Evolutionary conservation across 1,140 invertebrate species (phyloP).

Genomic region (Papilio aristodemus): DNA sequence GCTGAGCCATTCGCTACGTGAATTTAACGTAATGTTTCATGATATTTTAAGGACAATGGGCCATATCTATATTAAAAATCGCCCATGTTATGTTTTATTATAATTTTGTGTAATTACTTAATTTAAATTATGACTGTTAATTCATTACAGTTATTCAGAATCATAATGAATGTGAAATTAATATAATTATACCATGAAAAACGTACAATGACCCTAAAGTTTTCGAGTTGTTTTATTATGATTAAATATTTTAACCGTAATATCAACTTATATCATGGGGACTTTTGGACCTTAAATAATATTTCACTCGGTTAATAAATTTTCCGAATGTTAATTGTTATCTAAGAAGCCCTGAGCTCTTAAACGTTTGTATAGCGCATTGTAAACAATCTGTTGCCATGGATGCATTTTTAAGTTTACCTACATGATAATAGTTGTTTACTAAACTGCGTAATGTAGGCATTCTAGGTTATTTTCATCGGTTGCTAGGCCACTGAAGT

Average conservation of each 20-base stretch:
- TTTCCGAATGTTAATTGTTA: not conserved
- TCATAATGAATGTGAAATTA: not conserved
- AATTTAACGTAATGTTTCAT: too few species aligned
- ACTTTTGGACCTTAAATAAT: too few species aligned
- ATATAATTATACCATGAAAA: not conserved
- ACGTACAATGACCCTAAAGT: not conserved
- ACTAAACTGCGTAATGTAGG: not conserved
- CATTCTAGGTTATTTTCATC: slow-evolving; percentile 13
- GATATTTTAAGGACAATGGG: too few species aligned
- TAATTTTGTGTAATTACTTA: not conserved
- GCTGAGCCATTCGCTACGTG: too few species aligned
- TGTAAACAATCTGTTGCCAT: slow-evolving; percentile 7
- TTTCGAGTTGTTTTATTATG: not conserved
- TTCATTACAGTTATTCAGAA: not conserved
- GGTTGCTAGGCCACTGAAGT: not conserved
- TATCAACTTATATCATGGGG: not conserved
- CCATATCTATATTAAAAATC: too few species aligned
- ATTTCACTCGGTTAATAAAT: not conserved
- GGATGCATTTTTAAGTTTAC: not conserved
- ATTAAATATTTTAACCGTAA: not conserved
- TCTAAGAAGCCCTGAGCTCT: not conserved
- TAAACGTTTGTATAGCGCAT: not conserved
- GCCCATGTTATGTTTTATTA: not conserved
- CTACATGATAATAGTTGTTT: slow-evolving; percentile 1
- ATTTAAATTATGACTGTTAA: not conserved